phyloP scores from a whole-genome alignment of 2,888 invertebrate genomes.

The Drosophila colorata region DNA sequence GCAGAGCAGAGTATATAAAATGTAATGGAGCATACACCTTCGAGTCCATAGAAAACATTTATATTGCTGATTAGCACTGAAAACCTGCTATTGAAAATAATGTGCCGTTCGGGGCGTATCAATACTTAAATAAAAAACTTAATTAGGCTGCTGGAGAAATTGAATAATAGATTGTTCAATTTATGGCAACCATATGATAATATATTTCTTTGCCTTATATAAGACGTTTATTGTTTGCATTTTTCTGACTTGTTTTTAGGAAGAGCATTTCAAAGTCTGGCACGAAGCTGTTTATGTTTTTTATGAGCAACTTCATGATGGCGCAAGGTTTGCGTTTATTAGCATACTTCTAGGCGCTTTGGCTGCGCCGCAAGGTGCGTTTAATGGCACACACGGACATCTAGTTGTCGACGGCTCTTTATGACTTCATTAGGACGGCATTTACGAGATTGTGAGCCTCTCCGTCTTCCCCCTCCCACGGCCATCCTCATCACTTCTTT shows the following conservation, averaged over 20 bases:
- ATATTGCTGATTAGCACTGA: conserved; percentile 48
- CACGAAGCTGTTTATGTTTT: conserved; percentile 32
- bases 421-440: conserved; percentile 72
- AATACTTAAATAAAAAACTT: conserved; percentile 21
- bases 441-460: conserved; percentile 52
- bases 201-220: background rate
- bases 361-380: conserved; percentile 52
- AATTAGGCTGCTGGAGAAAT: conserved; percentile 25
- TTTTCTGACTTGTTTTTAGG: background rate
- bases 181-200: conserved; percentile 21
- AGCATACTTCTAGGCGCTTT: conserved; percentile 71
- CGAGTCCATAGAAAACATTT: conserved; percentile 47
- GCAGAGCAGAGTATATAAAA: conserved; percentile 46
- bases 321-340: conserved; percentile 73
- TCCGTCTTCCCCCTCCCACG: background rate
- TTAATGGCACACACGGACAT: conserved; percentile 56
- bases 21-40: conserved; percentile 40
- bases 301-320: conserved; percentile 67
- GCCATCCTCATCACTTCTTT: background rate
- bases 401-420: conserved; percentile 70
- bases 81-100: conserved; percentile 41
- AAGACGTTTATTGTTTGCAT: background rate
- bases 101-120: conserved; percentile 18
- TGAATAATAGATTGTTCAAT: conserved; percentile 27
- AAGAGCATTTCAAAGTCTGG: conserved; percentile 35